Evolutionary conservation across 2,113 vertebrate genomes (phyloP).

Genomic region (Benitochromis conjunctus): DNA sequence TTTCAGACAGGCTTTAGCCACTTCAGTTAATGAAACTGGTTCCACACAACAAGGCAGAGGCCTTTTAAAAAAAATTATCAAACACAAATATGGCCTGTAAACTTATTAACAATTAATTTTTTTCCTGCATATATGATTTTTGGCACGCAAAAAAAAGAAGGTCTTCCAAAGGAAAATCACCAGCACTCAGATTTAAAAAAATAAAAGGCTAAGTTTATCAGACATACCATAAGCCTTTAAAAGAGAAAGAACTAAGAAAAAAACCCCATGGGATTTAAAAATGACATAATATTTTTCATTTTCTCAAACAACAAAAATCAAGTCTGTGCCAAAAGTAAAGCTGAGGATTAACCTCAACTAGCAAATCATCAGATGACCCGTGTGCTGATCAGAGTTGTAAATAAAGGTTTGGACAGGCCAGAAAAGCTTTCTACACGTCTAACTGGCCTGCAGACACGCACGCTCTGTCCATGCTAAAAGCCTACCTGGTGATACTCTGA

Average conservation of each 20-base stretch:
- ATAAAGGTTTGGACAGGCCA: not conserved
- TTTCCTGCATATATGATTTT: not conserved
- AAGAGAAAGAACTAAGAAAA: not conserved
- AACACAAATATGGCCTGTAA: not conserved
- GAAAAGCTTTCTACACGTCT: not conserved
- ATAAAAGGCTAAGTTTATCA: not conserved
- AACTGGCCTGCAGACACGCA: accelerated
- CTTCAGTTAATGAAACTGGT: not conserved
- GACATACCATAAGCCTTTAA: not conserved
- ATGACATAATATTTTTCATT: not conserved
- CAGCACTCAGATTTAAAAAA: not conserved
- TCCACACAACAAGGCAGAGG: not conserved
- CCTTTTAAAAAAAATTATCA: not conserved
- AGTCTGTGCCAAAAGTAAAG: no score
- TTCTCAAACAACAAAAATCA: not conserved
- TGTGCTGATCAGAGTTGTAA: not conserved
- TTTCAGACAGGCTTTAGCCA: not conserved
- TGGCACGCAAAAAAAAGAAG: not conserved
- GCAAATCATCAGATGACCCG: not conserved
- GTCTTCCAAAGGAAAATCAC: not conserved
- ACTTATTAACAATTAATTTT: not conserved
- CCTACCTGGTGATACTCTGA: slow-evolving; percentile 93
- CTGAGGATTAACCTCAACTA: no score
- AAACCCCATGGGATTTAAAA: not conserved
- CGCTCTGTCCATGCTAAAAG: accelerated